These are phyloP conservation scores for Delichon dasypus DNA, from an alignment of 2,797 vertebrate genomes.

Conservation along the genomic window DNA sequence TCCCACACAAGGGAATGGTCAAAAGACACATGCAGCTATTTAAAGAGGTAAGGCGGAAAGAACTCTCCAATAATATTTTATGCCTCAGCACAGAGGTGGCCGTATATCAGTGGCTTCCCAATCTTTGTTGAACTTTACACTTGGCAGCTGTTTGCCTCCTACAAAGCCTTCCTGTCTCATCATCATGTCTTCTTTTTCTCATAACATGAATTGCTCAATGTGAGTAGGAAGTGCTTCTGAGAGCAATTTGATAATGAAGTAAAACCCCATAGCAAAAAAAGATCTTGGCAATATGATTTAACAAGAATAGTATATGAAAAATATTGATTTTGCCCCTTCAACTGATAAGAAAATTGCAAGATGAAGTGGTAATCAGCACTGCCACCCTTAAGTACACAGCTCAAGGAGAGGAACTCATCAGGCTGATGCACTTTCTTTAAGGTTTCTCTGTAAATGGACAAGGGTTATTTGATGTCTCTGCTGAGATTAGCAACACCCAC, in stretches of 20 bases:
- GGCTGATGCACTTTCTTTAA: background rate
- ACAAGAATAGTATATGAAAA: background rate
- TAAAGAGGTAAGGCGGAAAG: background rate
- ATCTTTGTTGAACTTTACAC: background rate
- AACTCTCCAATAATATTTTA: background rate
- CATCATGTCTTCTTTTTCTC: background rate
- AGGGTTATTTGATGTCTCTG: background rate
- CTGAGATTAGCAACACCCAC: background rate
- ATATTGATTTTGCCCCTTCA: slow-evolving; percentile 20
- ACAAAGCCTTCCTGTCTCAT: background rate
- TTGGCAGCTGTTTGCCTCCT: background rate
- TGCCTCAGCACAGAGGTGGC: background rate
- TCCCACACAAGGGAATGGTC: background rate
- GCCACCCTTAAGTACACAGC: background rate
- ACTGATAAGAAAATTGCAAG: slow-evolving; percentile 16
- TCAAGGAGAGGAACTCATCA: background rate
- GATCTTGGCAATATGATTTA: background rate
- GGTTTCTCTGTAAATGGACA: background rate
- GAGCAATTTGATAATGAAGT: background rate
- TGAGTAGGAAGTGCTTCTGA: background rate
- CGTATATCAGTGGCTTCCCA: background rate
- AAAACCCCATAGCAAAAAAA: background rate
- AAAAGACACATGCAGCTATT: background rate
- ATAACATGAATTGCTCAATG: background rate
- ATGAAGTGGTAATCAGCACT: background rate